These are phyloP conservation scores for Meloidogyne hapla DNA, from an alignment of 1,140 invertebrate species.

Conservation along the genomic window DNA sequence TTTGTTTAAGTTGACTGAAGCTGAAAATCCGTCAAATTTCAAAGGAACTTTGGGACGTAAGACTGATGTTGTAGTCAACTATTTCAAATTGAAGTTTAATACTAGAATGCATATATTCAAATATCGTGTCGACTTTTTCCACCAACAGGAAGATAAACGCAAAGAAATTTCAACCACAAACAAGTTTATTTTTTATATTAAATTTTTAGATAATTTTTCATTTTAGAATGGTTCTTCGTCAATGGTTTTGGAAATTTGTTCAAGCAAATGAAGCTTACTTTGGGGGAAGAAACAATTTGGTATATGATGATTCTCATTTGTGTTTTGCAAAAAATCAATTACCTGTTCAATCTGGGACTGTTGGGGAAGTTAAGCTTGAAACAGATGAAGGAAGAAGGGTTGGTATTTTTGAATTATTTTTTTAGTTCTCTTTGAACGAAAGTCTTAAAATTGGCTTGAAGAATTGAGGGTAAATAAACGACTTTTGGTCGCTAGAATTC, in stretches of 20 bases:
- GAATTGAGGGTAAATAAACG: too few species aligned
- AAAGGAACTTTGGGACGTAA: not conserved
- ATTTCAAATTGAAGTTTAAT: not conserved
- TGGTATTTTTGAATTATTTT: not conserved
- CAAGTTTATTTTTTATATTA: not conserved
- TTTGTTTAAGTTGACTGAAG: not conserved
- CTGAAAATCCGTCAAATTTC: not conserved
- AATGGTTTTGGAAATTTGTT: not conserved
- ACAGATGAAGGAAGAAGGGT: not conserved
- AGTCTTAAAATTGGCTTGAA: too few species aligned
- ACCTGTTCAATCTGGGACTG: not conserved
- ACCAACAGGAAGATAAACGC: not conserved
- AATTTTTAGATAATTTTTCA: not conserved
- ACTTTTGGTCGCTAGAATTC: too few species aligned
- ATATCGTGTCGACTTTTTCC: slow-evolving; percentile 3
- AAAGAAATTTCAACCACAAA: not conserved
- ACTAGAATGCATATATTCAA: slow-evolving; percentile 2
- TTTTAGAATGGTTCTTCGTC: not conserved
- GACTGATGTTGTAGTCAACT: not conserved
- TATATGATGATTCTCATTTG: not conserved
- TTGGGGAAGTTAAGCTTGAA: not conserved
- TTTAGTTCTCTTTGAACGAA: too few species aligned
- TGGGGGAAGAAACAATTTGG: not conserved
- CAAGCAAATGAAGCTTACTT: not conserved
- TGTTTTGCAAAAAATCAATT: not conserved